Evolutionary conservation across 2,888 invertebrate genomes (phyloP), one percentile per base, ranked within the genome.

Genomic region (Drosophila parthenogenetica): DNA sequence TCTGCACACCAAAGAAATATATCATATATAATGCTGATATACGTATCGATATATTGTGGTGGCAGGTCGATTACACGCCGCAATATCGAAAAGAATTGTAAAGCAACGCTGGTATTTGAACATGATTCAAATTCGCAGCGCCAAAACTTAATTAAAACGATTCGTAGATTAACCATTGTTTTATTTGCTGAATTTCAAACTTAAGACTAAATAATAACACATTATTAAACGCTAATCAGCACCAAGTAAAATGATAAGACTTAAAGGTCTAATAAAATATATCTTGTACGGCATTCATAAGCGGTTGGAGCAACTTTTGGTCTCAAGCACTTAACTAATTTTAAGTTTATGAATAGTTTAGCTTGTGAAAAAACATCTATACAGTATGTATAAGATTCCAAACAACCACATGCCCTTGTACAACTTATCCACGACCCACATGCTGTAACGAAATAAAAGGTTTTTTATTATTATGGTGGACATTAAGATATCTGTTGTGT

Each of bases 361-460:
- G 51, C 77, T 77, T 16, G 86, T 73, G 37, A 91, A 80, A 54
- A 91, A 84, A 57, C 78, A 89, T 54, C 70, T 88, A 59, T 91
- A 91, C 16, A 91, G 49, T 55, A 90, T 70, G 60, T 92, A 96
- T 10, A 95, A 81, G n/a, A 96, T 81, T 4, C 95, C 92, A 2
- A 93, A 93, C 90, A 95, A 93, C 92, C 96, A 95, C 16, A 96
- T 87, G 0, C 94, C 93, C 85, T 96, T 95, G 46, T 95, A 94
- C 3, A 97, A 90, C 35, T 95, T 93, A 89, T 98, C 98, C 5
- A 97, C 95, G 92, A 94, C 95, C 93, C 96, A 98, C 97, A 98
- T 97, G 58, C 98, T 98, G 94, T 22, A 93, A 94, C 2, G 7
- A 58, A 35, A 65, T 32, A 19, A 5, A 40, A n/a, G 32, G 17